Conservation (phyloP, 2,888 invertebrate species). For the Beris morrisii region DNA sequence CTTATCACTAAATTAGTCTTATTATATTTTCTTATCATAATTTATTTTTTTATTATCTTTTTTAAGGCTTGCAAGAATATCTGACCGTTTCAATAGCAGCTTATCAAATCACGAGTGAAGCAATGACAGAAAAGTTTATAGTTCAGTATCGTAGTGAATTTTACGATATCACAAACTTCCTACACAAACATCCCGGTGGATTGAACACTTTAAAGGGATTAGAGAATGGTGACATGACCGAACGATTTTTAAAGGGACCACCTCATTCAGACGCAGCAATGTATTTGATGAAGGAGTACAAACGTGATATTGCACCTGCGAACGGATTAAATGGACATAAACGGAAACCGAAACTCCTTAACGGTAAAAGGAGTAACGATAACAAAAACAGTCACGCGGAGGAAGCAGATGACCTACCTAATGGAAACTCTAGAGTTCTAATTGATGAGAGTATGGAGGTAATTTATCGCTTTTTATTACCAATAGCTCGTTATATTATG, state of each 20-base stretch:
- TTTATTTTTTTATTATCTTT: neutral
- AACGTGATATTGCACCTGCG: conserved; percentile 38
- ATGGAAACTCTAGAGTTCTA: conserved; percentile 25
- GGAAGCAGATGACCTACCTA: neutral
- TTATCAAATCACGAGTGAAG: neutral
- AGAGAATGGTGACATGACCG: conserved; percentile 48
- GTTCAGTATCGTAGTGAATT: conserved; percentile 57
- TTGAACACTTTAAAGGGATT: conserved; percentile 62
- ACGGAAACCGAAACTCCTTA: conserved; percentile 7
- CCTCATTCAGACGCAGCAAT: conserved; percentile 55
- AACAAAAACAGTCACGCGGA: neutral
- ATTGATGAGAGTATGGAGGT: conserved; percentile 55
- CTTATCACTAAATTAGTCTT: no score
- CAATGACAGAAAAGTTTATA: conserved; percentile 40
- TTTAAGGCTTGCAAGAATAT: neutral
- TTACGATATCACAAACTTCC: conserved; percentile 68
- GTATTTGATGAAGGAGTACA: conserved; percentile 54
- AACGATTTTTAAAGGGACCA: conserved; percentile 50
- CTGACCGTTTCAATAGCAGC: no score
- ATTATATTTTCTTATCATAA: neutral
- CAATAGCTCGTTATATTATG: no score
- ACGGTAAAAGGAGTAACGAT: neutral
- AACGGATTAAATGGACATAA: conserved; percentile 25
- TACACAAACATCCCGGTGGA: conserved; percentile 76
- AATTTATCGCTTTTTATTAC: neutral